These are phyloP conservation scores for Phrynocephalus guinanensis DNA, from an alignment of 2,797 vertebrate genomes.

Conservation along the genomic window DNA sequence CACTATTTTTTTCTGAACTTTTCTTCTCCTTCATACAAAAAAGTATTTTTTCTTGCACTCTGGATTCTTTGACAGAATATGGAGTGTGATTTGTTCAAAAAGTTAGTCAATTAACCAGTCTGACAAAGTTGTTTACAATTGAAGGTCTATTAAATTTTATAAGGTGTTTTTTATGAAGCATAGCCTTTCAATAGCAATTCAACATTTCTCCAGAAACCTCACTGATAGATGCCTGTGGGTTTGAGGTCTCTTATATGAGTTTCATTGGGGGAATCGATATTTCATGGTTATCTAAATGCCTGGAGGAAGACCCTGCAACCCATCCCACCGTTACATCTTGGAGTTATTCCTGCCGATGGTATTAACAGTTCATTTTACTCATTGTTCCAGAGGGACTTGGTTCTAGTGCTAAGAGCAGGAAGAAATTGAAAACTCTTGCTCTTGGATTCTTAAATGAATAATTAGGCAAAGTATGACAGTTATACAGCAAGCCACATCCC, in stretches of 20 bases:
- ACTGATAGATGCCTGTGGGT: not conserved
- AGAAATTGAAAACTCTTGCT: not conserved
- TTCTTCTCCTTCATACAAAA: not conserved
- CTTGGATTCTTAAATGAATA: slow-evolving; percentile 17
- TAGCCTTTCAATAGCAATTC: not conserved
- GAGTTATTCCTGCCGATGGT: not conserved
- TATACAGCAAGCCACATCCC: slow-evolving; percentile 19
- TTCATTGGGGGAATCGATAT: not conserved
- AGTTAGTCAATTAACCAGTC: not conserved
- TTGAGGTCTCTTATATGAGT: not conserved
- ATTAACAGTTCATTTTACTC: not conserved
- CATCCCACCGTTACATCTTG: not conserved
- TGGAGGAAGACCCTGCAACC: not conserved
- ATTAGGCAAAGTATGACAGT: not conserved
- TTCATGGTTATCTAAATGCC: not conserved
- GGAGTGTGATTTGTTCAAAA: not conserved
- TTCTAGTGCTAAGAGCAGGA: not conserved
- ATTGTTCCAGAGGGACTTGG: not conserved
- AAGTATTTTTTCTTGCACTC: not conserved
- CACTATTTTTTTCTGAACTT: not conserved
- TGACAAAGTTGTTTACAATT: not conserved
- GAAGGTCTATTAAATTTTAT: not conserved
- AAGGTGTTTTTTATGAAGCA: not conserved
- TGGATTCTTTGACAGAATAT: not conserved
- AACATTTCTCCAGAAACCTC: not conserved